These are phyloP conservation scores for Netelia fuscicornis DNA, from an alignment of 2,888 invertebrate species.

Conservation along the genomic window DNA sequence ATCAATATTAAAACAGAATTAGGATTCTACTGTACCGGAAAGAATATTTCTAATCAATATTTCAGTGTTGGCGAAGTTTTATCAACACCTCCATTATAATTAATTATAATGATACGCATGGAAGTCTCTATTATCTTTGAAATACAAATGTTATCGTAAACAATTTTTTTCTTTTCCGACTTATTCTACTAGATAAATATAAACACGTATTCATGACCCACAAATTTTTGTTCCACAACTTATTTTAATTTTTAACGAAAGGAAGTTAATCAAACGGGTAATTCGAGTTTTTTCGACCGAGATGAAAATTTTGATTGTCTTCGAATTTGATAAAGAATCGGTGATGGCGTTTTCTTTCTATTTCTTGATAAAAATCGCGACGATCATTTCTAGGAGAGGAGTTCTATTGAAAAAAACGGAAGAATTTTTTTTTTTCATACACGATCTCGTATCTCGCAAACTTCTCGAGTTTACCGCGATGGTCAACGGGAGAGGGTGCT, in stretches of 20 bases:
- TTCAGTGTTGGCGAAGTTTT: too few relatives aligned
- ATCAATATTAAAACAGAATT: not conserved
- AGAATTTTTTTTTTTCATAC: constrained; percentile 42
- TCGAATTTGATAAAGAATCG: constrained; percentile 10
- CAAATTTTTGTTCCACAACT: too few relatives aligned
- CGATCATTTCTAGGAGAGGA: constrained; percentile 1
- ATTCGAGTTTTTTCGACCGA: not conserved
- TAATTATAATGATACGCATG: too few relatives aligned
- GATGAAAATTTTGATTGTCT: not conserved
- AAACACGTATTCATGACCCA: too few relatives aligned
- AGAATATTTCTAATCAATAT: too few relatives aligned
- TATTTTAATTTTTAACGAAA: too few relatives aligned
- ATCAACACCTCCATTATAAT: too few relatives aligned
- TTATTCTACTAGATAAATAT: too few relatives aligned
- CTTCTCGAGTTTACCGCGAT: constrained; percentile 43
- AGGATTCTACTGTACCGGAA: not conserved
- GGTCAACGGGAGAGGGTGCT: constrained; percentile 65
- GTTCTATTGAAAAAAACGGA: constrained; percentile 39
- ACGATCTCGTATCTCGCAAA: constrained; percentile 41
- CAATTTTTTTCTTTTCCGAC: too few relatives aligned
- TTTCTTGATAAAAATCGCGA: constrained; percentile 7
- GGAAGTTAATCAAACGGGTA: too few relatives aligned
- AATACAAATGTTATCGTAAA: too few relatives aligned
- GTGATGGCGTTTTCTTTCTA: not conserved
- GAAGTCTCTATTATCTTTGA: too few relatives aligned